Conservation (phyloP, 2,888 invertebrate species). For the Aphidius colemani region DNA sequence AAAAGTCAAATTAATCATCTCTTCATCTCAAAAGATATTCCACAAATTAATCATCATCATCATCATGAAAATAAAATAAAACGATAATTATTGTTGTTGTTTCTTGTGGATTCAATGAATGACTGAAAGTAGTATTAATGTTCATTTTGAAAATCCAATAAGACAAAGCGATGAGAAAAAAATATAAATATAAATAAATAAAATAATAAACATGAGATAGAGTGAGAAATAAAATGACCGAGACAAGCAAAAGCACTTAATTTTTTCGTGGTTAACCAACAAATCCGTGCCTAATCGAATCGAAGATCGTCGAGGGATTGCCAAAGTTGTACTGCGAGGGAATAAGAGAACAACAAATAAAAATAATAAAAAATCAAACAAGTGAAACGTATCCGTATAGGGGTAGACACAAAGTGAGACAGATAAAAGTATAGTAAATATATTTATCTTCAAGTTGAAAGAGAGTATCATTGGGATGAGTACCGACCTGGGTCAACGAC, state of each 20-base stretch:
- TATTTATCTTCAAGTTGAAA: conserved; percentile 29
- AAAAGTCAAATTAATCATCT: no score
- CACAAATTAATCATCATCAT: no score
- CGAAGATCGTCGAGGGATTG: conserved; percentile 35
- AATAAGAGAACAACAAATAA: not conserved
- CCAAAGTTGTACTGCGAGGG: conserved; percentile 9
- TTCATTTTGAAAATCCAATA: no score
- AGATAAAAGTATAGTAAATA: conserved; percentile 26
- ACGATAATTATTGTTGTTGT: no score
- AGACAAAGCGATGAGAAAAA: no score
- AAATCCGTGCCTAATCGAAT: conserved; percentile 41
- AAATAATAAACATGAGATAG: not conserved
- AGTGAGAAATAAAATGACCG: conserved; percentile 3
- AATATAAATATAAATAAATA: no score
- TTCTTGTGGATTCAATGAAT: no score
- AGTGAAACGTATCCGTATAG: not conserved
- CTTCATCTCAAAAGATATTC: no score
- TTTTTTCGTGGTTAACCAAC: conserved; percentile 38
- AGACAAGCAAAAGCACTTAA: conserved; percentile 42
- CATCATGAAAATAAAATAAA: no score
- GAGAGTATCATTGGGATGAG: conserved; percentile 30
- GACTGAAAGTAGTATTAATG: no score
- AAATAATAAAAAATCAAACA: conserved; percentile 4
- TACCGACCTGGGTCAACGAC: conserved; percentile 47
- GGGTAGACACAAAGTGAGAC: conserved; percentile 25